A percentile compares a stretch with the other conserved stretches of the same genome.
Evolutionary conservation across 1,140 invertebrate genomes (phyloP).

Genomic region (Aphelenchoides besseyi): DNA sequence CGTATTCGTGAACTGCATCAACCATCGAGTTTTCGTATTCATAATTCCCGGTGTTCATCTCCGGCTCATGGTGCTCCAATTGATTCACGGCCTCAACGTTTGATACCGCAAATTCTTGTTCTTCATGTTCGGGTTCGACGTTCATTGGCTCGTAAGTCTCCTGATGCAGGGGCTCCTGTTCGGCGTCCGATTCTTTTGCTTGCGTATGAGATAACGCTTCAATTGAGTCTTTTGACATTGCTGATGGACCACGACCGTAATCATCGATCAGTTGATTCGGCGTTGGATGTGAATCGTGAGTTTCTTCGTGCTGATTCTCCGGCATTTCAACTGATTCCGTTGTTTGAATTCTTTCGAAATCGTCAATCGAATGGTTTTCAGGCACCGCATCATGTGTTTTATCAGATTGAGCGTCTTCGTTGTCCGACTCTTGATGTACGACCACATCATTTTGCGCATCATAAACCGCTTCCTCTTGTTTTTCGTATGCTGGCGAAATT

Average conservation of each 20-base stretch:
- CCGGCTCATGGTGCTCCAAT: neutral
- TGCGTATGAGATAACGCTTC: conserved; percentile 6
- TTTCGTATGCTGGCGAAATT: neutral
- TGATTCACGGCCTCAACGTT: neutral
- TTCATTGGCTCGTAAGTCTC: neutral
- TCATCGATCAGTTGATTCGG: neutral
- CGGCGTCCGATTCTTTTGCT: neutral
- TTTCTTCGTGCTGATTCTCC: neutral
- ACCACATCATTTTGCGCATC: too few species aligned
- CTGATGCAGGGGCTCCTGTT: neutral
- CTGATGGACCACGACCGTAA: neutral
- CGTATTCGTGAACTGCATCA: neutral
- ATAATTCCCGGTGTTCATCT: neutral
- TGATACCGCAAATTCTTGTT: neutral
- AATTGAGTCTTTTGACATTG: conserved; percentile 7
- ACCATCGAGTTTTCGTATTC: neutral
- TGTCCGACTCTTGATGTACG: conserved; percentile 8
- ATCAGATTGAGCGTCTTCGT: conserved; percentile 9
- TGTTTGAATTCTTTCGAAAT: neutral
- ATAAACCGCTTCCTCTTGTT: neutral
- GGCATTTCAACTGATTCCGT: neutral
- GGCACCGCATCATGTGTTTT: conserved; percentile 8
- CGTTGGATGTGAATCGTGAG: neutral
- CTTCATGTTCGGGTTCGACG: neutral
- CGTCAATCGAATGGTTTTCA: neutral